Evolutionary conservation across 2,888 invertebrate genomes (phyloP).

Genomic region (Agrochola macilenta): DNA sequence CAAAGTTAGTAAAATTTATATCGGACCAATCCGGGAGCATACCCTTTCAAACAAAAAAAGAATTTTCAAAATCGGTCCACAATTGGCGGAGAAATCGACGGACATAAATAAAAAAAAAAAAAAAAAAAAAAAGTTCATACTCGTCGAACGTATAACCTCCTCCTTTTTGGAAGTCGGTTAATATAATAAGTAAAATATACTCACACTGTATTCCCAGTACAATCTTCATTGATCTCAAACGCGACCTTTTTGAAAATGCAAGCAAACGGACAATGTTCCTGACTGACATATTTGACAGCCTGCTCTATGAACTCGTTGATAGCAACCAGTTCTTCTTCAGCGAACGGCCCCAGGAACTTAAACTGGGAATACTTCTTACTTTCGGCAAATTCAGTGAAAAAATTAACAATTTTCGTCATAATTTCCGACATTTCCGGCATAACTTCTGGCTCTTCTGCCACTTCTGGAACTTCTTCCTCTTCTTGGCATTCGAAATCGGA

Average conservation of each 20-base stretch:
- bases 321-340: constrained; percentile 63
- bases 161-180: no score
- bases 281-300: constrained; percentile 55
- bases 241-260: constrained; percentile 58
- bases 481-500: constrained; percentile 47
- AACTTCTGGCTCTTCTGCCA: constrained; percentile 1
- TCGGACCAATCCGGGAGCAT: no score
- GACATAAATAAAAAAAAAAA: no score
- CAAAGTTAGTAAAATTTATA: no score
- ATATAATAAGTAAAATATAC: constrained; percentile 62
- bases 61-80: no score
- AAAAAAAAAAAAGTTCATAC: no score
- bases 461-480: constrained; percentile 1
- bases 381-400: constrained; percentile 72
- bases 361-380: constrained; percentile 70
- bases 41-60: no score
- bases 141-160: no score
- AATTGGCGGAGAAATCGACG: no score
- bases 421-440: constrained; percentile 45
- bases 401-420: constrained; percentile 68
- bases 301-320: constrained; percentile 72
- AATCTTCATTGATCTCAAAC: constrained; percentile 68
- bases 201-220: constrained; percentile 76
- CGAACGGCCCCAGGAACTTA: constrained; percentile 77
- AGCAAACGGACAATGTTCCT: constrained; percentile 44